Base-by-base conservation (phyloP, 2,113 vertebrate species). In the Jaculus jaculus region DNA sequence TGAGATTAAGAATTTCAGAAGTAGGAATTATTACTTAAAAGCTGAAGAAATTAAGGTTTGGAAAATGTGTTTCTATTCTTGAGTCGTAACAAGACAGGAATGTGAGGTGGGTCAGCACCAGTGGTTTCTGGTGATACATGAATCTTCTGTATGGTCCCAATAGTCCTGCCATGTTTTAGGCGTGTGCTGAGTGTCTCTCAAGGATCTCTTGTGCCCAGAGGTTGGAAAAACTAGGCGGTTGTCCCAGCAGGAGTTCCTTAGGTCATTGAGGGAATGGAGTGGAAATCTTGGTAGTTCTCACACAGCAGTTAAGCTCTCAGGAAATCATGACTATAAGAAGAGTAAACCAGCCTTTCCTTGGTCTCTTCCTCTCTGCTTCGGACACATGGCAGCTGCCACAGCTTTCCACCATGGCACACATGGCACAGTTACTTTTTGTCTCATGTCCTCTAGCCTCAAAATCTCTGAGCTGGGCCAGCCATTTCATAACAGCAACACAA, bases 1-100 rank as follows among this genome's bases (percentile, higher is more conserved):
- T 89, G 42, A 87, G 10, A 16, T 92, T 37, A 3, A n/a, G 18
- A 68, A 20, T 87, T 88, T 92, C 15, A 94, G 61, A 75, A 79
- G 32, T 26, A 60, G 89, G 39, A 72, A 42, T 5, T 42, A 13
- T 34, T 74, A 77, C 28, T 83, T 83, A 79, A 20, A 23, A 75
- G 34, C 47, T 74, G 61, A 84, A 32, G 84, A 51, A 92, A 77
- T 65, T 28, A 85, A 84, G 60, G 80, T 24, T n/a, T 6, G 32
- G 26, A 58, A 75, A 77, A 78, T 79, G 81, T 1, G 65, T 87
- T 18, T 12, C 85, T 65, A 34, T 71, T 77, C 21, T 81, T 68
- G 20, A 61, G 26, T 39, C 37, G 72, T 34, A 84, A 81, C n/a
- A 47, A 21, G 26, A 63, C 54, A 72, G 28, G 39, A 65, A 77